phyloP scores from a whole-genome alignment of 2,888 invertebrate genomes.

The Onthophagus sagittarius region DNA sequence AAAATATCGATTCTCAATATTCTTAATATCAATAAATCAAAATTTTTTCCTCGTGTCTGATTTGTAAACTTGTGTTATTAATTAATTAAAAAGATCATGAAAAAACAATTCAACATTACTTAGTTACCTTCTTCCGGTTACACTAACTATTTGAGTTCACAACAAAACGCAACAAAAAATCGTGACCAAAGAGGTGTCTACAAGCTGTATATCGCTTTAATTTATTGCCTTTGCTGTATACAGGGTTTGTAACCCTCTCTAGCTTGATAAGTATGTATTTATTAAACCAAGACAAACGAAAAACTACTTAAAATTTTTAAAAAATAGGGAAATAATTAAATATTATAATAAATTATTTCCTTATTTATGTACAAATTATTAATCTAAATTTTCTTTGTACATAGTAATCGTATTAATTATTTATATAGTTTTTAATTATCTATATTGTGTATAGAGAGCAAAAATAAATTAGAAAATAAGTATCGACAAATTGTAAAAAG shows the following conservation, averaged over 20 bases:
- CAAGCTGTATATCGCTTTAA: constrained; percentile 48
- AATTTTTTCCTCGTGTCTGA: not conserved
- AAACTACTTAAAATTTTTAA: not conserved
- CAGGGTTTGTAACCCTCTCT: not conserved
- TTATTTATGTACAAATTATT: not conserved
- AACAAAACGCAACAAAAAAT: not conserved
- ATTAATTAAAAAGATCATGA: not conserved
- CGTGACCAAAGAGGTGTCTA: constrained; percentile 46
- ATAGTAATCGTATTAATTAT: not conserved
- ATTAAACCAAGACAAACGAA: not conserved
- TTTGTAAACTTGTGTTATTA: not conserved
- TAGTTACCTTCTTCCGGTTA: constrained; percentile 3
- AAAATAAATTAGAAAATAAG: not conserved
- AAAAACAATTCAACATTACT: constrained; percentile 6
- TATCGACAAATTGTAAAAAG: not conserved
- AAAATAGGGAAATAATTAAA: not conserved
- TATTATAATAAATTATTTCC: not conserved
- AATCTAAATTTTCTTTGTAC: not conserved
- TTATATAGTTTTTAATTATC: not conserved
- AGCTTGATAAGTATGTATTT: not conserved
- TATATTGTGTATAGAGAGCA: not conserved
- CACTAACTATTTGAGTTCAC: not conserved
- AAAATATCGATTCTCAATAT: not conserved
- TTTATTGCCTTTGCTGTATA: constrained; percentile 36
- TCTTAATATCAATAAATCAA: not conserved